A percentile compares a stretch with the other conserved stretches of the same genome.
Evolutionary conservation across 2,797 vertebrate genomes (phyloP).

Genomic region (Argentina silus): DNA sequence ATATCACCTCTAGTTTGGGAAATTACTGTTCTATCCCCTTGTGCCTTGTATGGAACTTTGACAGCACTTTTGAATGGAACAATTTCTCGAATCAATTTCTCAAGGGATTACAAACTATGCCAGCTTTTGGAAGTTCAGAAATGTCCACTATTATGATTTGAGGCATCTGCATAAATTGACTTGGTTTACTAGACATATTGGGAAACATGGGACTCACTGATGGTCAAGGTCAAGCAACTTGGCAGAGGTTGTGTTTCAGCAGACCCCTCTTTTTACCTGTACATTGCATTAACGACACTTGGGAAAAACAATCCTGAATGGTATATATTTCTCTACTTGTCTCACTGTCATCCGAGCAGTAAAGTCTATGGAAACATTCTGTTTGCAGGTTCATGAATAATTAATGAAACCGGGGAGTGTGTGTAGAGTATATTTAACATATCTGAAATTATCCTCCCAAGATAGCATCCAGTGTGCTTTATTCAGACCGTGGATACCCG

Average conservation of each 20-base stretch:
- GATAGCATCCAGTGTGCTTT: constrained; percentile 74
- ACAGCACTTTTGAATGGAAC: too few relatives aligned
- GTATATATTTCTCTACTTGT: constrained; percentile 30
- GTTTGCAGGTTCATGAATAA: constrained; percentile 67
- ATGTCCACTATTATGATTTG: neutral
- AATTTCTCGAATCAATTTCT: too few relatives aligned
- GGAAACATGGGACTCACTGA: neutral
- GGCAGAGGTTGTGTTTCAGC: neutral
- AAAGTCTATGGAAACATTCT: constrained; percentile 53
- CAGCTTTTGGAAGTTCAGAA: neutral
- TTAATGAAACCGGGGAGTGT: constrained; percentile 54
- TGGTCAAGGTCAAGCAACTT: neutral
- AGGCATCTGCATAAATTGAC: neutral
- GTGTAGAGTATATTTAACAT: constrained; percentile 69
- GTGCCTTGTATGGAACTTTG: too few relatives aligned
- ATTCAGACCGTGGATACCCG: constrained; percentile 73
- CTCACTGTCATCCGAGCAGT: constrained; percentile 51
- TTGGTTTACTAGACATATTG: neutral
- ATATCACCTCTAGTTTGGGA: too few relatives aligned
- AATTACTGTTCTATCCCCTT: too few relatives aligned
- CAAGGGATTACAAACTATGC: neutral
- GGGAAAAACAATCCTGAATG: constrained; percentile 6
- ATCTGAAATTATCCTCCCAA: constrained; percentile 66
- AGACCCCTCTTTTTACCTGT: neutral
- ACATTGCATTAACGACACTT: neutral